Base-by-base conservation (phyloP, 1,140 invertebrate species). In the Gryon sp. region DNA sequence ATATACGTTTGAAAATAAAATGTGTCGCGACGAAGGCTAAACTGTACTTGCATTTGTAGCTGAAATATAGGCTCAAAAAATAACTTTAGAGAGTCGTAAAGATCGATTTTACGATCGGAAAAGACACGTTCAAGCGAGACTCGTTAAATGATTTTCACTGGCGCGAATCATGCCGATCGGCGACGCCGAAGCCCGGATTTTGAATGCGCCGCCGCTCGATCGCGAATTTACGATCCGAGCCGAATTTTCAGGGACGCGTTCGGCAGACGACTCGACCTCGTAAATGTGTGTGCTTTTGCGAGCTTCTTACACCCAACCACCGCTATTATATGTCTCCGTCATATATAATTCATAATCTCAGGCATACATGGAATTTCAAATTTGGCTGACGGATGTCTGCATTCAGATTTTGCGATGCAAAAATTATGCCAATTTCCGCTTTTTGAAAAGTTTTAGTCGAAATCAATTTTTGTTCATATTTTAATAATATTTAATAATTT, bases 231-330 rank as follows among this genome's bases (percentile, higher is more conserved):
- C 66, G 63, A 63, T 60, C 28, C 7, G 62, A 57, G 57, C 48
- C 62, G 63, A 78, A 70, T 60, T 70, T 69, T 69, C 74, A 70
- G 50, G 63, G 65, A 69, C 73, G 41, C 52, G 46, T 43, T 34
- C 55, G 63, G 63, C 48, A 60, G 57, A 48, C 73, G 72, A 60
- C 63, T 57, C 65, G 59, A 70, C 65, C 65, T 76, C 73, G 73
- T 76, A 76, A 76, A 76, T 63, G 40, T 57, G 46, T 41, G n/a
- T n/a, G n/a, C n/a, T n/a, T n/a, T 40, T 68, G 15, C 41, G 55
- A 68, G 53, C 43, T 75, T 41, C 63, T 55, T 50, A 40, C 36
- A 30, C 19, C 24, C 30, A 40, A 6, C 15, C n/a, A n/a, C 22
- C 60, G 57, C 34, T 36, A 34, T 73, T 63, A 45, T 53, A 34